Base-by-base conservation (phyloP, 2,888 invertebrate species). In the Campaea margaritaria region DNA sequence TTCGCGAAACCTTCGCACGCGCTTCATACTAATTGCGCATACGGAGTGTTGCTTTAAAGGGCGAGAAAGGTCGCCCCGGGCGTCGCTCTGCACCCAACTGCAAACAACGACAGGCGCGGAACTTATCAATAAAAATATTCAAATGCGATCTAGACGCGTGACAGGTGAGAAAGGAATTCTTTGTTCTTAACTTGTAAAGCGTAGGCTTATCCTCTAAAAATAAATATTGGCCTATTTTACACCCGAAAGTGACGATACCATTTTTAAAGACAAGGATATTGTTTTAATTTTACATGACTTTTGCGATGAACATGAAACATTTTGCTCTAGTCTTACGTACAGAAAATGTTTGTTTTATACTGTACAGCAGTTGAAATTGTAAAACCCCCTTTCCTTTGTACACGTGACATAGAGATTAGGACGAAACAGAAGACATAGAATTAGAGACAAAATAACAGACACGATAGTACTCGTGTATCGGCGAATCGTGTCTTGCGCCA, bases 21-120 rank as follows among this genome's bases (percentile, higher is more conserved):
- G 69, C 75, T 75, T 74, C 70, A 70, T 68, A 57, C 51, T 55
- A 55, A 69, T 70, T 74, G 74, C 78, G 77, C 76, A 81, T 43
- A 54, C 41, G 34, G 31, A 50, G 31, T 21, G 21, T 21, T 21
- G 21, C 21, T 21, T 2, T 21, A 21, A 55, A 89, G 89, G 89
- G 85, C 87, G 83, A 75, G 71, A 66, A 86, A 89, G 88, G 89
- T 86, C 87, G 83, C 61, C 67, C 74, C 79, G 89, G 85, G 67
- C 89, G 81, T 76, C 86, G 88, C 81, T 73, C 88, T 78, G 75
- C 69, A 70, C 68, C 72, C 70, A 75, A 68, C 66, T 64, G 58
- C 64, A 47, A 60, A 55, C 54, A 34, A 51, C 39, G 42, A 57
- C 45, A 51, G 54, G 41, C 27, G 51, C 41, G 55, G 31, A 36